Base-by-base conservation (phyloP, 92 coral and sea anemone species). In the Epizoanthus rinbou region DNA sequence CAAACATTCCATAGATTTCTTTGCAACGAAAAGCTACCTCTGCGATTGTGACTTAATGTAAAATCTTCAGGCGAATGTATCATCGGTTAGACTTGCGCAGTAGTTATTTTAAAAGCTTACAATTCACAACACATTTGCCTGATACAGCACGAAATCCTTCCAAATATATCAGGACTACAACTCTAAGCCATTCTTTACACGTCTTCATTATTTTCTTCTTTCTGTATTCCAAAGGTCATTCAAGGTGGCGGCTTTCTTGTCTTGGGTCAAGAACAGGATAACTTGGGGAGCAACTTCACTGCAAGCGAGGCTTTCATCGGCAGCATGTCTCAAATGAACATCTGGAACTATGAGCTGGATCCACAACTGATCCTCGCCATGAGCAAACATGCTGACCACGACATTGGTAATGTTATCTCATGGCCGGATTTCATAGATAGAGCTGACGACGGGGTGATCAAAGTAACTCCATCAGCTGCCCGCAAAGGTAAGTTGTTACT, bases 261-360 rank as follows among this genome's bases (percentile, higher is more conserved):
- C 16, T 92, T 97, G 1, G 99, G 95, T 18, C 99, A 97, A 82
- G 99, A 97, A 70, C 99, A 97, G 75, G 99, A 97, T 73, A 84
- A 73, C 11, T 59, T 97, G 6, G 98, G 91, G 3, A 88, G 91
- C 63, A 94, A 97, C 76, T 97, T 94, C 80, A 91, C 93, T 23
- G 97, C 96, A 13, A 92, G 88, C 84, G 99, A 97, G 73, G 99
- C 99, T 10, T 97, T 97, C 57, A 88, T 90, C 25, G 99, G 99
- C 5, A 62, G 86, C 67, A 88, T 97, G 58, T 94, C 95, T 69
- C 99, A 97, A 83, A 64, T 97, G 91, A 97, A 97, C 80, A 64
- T 97, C 16, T 97, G 98, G 99, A 88, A 86, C 80, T 89, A 89
- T 31, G 94, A 92, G 79, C 84, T 91, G 15, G 56, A 79, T 13